Base-by-base conservation (phyloP, 2,797 vertebrate species). In the Pipistrellus pipistrellus region DNA sequence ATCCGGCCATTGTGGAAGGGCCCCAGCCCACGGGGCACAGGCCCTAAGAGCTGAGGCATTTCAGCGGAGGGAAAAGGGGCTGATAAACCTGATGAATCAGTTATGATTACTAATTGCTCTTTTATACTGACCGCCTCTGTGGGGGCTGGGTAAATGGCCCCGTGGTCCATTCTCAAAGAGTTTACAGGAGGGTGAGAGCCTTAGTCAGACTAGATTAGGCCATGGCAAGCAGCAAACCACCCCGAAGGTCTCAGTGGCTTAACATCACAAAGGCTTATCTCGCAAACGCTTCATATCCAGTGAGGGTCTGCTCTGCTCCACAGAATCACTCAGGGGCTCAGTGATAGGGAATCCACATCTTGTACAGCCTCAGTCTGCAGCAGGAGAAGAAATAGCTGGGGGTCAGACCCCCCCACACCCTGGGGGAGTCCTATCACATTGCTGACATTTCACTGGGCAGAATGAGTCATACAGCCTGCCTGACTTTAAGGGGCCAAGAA, bases 211-310 rank as follows among this genome's bases (percentile, higher is more conserved):
- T 4, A 69, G 20, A 13, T 53, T 20, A 77, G 41, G 18, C 46
- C 35, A 0, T 20, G 32, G 14, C 12, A 2, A 15, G n/a, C 1
- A 57, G 25, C 78, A 57, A 73, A 69, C 12, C 41, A 38, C 27
- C 6, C 32, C 30, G 12, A 8, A 75, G 38, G 69, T 17, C 32
- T 80, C 27, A 2, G 17, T 18, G 51, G 3, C 27, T 78, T 64
- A 32, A 21, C 4, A 8, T 82, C 41, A 57, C 87, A 38, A 59
- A 97, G 62, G 35, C 41, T 78, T 15, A 6, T 62, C 62, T 62
- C 21, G 2, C 27, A 41, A 59, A 88, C 6, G 23, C 57, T 57
- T 62, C 38, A 1, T 41, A 10, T 46, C 44, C 55, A 55, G 6
- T 1, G 15, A 85, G 46, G 25, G 3, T 6, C 55, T n/a, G 11